Conservation (phyloP, 2,797 vertebrate species). For the Eulemur coronatus region DNA sequence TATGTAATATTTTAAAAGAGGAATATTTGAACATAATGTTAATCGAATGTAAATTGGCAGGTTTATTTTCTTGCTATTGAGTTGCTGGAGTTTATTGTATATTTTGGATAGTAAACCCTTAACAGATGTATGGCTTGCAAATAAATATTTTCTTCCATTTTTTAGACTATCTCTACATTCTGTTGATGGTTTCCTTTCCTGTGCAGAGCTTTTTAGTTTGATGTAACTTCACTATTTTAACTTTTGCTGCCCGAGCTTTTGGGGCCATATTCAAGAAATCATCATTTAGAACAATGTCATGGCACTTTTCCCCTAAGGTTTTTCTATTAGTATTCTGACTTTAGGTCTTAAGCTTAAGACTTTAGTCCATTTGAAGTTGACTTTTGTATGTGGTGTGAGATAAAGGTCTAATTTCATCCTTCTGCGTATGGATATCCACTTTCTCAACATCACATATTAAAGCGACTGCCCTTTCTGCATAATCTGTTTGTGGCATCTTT, state of each 20-base stretch:
- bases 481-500: neutral
- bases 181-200: neutral
- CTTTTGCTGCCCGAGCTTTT: neutral
- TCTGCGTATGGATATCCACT: rapidly evolving
- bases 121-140: neutral
- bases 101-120: neutral
- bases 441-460: neutral
- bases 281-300: neutral
- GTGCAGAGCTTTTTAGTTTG: neutral
- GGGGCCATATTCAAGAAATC: neutral
- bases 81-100: neutral
- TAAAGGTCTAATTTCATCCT: neutral
- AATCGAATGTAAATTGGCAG: slow-evolving; percentile 16
- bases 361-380: neutral
- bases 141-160: neutral
- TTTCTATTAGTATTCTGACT: neutral
- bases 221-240: neutral
- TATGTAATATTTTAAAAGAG: neutral
- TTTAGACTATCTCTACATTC: neutral
- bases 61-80: neutral
- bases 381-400: neutral
- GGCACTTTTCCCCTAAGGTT: neutral
- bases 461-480: neutral
- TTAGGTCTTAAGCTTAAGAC: neutral
- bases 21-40: neutral